These are phyloP conservation scores for Chymomyza procnemis DNA, from an alignment of 2,888 invertebrate species.

Conservation along the genomic window DNA sequence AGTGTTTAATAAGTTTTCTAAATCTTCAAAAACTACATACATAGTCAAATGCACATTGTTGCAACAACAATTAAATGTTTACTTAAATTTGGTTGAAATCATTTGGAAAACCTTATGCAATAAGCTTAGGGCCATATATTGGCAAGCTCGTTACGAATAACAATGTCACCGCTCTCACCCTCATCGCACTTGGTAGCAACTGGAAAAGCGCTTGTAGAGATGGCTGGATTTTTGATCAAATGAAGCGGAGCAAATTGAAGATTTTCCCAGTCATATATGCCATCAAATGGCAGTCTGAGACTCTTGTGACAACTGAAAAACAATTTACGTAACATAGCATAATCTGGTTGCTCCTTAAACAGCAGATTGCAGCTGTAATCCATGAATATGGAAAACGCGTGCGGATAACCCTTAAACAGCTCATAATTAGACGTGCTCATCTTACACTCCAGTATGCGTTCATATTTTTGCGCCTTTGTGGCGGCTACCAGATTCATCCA, in stretches of 20 bases:
- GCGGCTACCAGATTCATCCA: slow-evolving; percentile 99
- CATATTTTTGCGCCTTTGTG: slow-evolving; percentile 98
- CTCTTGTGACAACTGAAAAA: slow-evolving; percentile 95
- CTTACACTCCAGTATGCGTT: slow-evolving; percentile 98
- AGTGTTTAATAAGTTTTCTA: too few relatives aligned
- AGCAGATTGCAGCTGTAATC: slow-evolving; percentile 95
- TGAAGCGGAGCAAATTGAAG: slow-evolving; percentile 87
- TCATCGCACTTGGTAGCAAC: slow-evolving; percentile 22
- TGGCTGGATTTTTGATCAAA: slow-evolving; percentile 48
- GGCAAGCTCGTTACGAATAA: background rate
- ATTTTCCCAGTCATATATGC: slow-evolving; percentile 99
- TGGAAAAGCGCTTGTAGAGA: slow-evolving; percentile 36
- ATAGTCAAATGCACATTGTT: too few relatives aligned
- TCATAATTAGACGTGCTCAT: slow-evolving; percentile 93
- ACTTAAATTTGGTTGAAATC: too few relatives aligned
- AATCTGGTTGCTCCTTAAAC: slow-evolving; percentile 97
- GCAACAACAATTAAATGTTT: too few relatives aligned
- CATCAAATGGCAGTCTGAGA: slow-evolving; percentile 96
- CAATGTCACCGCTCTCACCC: background rate
- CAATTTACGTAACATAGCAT: slow-evolving; percentile 93
- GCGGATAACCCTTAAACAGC: slow-evolving; percentile 85
- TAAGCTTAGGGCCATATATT: too few relatives aligned
- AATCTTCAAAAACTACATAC: too few relatives aligned
- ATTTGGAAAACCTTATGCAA: too few relatives aligned
- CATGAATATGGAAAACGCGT: slow-evolving; percentile 95